Base-by-base conservation (phyloP, 2,113 vertebrate species). In the Myiopsitta monachus region DNA sequence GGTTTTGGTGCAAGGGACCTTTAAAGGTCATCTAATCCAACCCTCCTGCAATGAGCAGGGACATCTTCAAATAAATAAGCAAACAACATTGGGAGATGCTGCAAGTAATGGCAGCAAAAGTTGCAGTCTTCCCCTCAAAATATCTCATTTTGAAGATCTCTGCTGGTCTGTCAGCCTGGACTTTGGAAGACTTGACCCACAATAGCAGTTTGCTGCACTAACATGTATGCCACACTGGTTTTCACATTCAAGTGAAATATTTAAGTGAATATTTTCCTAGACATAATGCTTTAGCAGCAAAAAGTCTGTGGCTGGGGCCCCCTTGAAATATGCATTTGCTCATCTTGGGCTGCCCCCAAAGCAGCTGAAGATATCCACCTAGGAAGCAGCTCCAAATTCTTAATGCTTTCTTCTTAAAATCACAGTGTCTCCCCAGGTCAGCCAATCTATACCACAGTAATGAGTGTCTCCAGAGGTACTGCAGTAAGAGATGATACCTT, bases 61-160 rank as follows among this genome's bases (percentile, higher is more conserved):
- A 36, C 22, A 59, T 59, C 57, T 59, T 59, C 33, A 59, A 16
- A 14, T 59, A 24, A n/a, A 36, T 36, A 36, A 43, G 14, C 13
- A 10, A 41, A 41, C 0, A 1, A 10, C 31, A 4, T 0, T 10
- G 61, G n/a, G 30, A 68, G 17, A n/a, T 4, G 26, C 10, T 73
- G n/a, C 11, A 67, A 51, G 9, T 9, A 27, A 21, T 0, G 1
- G 55, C 61, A 72, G 54, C 17, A 30, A 63, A 36, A 0, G 0
- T 12, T 27, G n/a, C 26, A 13, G 4, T 16, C 1, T 11, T 31
- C 31, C 33, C 36, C 28, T 49, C 39, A 78, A 19, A 83, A 54
- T 28, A 13, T 2, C 54, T 39, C 30, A 4, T 19, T 88, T 74
- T 4, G 7, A 33, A 38, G 6, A 6, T 52, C 21, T 16, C 6